Evolutionary conservation across 2,797 vertebrate genomes (phyloP).

Genomic region (Stomatorhinus walkeri): DNA sequence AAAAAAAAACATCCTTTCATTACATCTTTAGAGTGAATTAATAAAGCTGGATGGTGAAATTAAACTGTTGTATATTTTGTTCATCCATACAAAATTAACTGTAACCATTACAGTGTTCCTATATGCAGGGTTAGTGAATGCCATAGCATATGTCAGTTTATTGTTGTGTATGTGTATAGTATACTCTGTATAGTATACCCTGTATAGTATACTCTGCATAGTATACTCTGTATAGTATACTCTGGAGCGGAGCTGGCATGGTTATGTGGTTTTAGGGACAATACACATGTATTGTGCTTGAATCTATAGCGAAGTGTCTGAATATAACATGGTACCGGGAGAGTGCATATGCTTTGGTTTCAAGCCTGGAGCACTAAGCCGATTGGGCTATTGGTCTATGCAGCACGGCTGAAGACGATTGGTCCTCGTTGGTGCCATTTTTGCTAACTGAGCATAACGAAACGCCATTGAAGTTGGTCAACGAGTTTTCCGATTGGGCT

Average conservation of each 20-base stretch:
- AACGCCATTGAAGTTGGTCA: background rate
- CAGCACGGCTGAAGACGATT: background rate
- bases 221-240: background rate
- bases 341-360: background rate
- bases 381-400: background rate
- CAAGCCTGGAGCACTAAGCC: background rate
- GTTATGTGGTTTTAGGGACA: background rate
- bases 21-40: background rate
- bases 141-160: background rate
- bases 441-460: background rate
- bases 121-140: background rate
- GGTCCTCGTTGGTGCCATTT: background rate
- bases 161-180: background rate
- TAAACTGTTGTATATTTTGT: background rate
- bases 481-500: background rate
- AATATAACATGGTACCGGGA: background rate
- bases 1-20: background rate
- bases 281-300: background rate
- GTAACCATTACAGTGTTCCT: background rate
- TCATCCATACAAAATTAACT: background rate
- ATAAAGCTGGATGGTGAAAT: background rate
- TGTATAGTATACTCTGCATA: background rate
- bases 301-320: background rate
- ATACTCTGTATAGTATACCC: background rate
- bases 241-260: background rate